Evolutionary conservation across 2,797 vertebrate species (phyloP).

Genomic region (Acipenser oxyrinchus): DNA sequence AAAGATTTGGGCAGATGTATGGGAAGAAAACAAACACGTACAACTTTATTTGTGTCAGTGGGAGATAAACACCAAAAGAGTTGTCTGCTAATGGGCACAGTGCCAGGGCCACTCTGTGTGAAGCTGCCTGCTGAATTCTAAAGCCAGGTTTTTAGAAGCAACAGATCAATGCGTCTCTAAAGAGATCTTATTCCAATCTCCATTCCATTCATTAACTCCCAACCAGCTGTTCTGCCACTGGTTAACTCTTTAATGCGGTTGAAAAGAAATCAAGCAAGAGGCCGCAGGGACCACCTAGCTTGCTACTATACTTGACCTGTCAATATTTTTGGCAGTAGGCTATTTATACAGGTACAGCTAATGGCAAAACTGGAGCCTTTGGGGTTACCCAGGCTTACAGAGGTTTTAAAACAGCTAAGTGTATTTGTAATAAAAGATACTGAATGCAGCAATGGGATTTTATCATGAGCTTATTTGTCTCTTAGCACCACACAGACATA

Average conservation of each 20-base stretch:
- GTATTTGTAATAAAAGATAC: constrained; percentile 21
- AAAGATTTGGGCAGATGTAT: constrained; percentile 4
- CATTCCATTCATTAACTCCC: constrained; percentile 75
- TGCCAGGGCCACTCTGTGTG: constrained; percentile 65
- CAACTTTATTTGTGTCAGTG: constrained; percentile 59
- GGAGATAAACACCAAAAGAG: constrained; percentile 68
- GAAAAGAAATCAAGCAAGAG: constrained; percentile 65
- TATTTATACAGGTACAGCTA: constrained; percentile 60
- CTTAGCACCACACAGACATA: background rate
- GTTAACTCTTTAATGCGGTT: constrained; percentile 71
- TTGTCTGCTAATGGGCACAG: constrained; percentile 68
- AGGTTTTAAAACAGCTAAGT: constrained; percentile 51
- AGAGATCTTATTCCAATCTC: constrained; percentile 72
- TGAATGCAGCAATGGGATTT: constrained; percentile 6
- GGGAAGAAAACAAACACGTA: constrained; percentile 24
- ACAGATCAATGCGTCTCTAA: constrained; percentile 72
- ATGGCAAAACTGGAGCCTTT: constrained; percentile 55
- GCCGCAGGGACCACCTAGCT: constrained; percentile 56
- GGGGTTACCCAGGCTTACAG: constrained; percentile 46
- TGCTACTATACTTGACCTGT: constrained; percentile 64
- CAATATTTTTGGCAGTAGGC: constrained; percentile 59
- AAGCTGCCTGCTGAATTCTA: constrained; percentile 64
- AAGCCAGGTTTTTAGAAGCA: constrained; percentile 63
- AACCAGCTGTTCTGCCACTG: constrained; percentile 60
- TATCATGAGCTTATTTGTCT: constrained; percentile 3